Evolutionary conservation across 1,140 invertebrate genomes (phyloP), one percentile per base, ranked within the genome.

Genomic region (Vanessa tameamea): DNA sequence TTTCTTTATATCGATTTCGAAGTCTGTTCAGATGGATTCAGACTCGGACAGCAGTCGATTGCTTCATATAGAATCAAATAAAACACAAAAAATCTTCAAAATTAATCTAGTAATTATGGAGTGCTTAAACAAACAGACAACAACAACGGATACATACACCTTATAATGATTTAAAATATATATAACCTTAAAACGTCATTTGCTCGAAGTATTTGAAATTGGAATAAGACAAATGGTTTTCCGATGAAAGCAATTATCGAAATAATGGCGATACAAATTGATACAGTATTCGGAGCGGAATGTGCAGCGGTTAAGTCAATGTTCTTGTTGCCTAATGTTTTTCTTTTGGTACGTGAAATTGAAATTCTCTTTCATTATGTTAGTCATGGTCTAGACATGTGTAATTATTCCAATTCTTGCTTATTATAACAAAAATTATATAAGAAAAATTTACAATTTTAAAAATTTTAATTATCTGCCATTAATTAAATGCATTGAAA

Each of bases 161-260:
- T 31, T 31, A 31, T 31, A 20, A 15, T 61, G 4, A 43, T 61
- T 61, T 61, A 37, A 61, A 37, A 12, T 13, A 37, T 31, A 31
- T 61, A 31, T 6, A 31, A 31, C 26, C 37, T 7, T 61, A n/a
- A 61, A 61, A 61, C 31, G 15, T 37, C 23, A 13, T 61, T 61
- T 31, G 43, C 26, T 47, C 63, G 63, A 26, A 64, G 63, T 64
- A 26, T 50, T 66, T 72, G 64, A 57, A 72, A 72, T 66, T 66
- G 64, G 70, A 72, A 72, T 72, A 72, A 72, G 70, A 72, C 70
- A 66, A 72, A 72, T 72, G 70, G 70, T 66, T 72, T 72, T 72
- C 70, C 70, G 64, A 72, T 72, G 70, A 72, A 72, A 72, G 70
- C 70, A 72, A 72, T 72, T 72, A 72, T 72, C 70, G 70, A 72